A percentile compares a stretch with the other conserved stretches of the same genome.
phyloP scores from a whole-genome alignment of 2,797 vertebrate species.

The Neosalanx taihuensis region DNA sequence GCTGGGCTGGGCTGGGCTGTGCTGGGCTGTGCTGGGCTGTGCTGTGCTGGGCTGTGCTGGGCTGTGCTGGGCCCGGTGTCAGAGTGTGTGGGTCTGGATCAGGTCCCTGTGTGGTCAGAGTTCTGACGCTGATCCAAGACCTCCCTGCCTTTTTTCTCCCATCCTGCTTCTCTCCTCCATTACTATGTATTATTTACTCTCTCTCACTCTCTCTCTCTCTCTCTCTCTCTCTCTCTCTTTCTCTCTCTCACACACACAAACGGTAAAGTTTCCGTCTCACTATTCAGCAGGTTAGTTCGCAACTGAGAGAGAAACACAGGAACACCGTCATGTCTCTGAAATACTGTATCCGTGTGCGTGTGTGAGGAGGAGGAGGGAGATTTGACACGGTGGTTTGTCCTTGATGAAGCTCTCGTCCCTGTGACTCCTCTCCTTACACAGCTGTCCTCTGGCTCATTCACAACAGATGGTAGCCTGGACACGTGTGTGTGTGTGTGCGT shows the following conservation, averaged over 20 bases:
- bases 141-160: slow-evolving; percentile 17
- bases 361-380: slow-evolving; percentile 38
- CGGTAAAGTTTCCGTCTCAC: background rate
- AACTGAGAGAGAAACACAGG: slow-evolving; percentile 9
- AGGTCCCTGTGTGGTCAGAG: slow-evolving; percentile 41
- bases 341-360: background rate
- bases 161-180: slow-evolving; percentile 24
- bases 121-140: slow-evolving; percentile 54
- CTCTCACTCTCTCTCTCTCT: slow-evolving; percentile 24
- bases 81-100: slow-evolving; percentile 53
- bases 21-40: too few relatives aligned
- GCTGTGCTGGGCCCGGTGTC: slow-evolving; percentile 20
- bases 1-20: slow-evolving; percentile 24
- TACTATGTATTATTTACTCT: slow-evolving; percentile 36
- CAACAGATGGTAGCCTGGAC: slow-evolving; percentile 73
- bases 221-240: slow-evolving; percentile 1
- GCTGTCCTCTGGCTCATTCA: slow-evolving; percentile 80
- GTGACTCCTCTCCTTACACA: slow-evolving; percentile 77
- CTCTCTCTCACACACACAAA: slow-evolving; percentile 3
- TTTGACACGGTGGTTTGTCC: slow-evolving; percentile 66
- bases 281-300: slow-evolving; percentile 24
- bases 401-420: slow-evolving; percentile 62
- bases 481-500: slow-evolving; percentile 35
- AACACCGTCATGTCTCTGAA: background rate
- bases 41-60: too few relatives aligned